These are phyloP conservation scores for Lagorchestes hirsutus DNA, from an alignment of 2,797 vertebrate genomes.

Conservation along the genomic window DNA sequence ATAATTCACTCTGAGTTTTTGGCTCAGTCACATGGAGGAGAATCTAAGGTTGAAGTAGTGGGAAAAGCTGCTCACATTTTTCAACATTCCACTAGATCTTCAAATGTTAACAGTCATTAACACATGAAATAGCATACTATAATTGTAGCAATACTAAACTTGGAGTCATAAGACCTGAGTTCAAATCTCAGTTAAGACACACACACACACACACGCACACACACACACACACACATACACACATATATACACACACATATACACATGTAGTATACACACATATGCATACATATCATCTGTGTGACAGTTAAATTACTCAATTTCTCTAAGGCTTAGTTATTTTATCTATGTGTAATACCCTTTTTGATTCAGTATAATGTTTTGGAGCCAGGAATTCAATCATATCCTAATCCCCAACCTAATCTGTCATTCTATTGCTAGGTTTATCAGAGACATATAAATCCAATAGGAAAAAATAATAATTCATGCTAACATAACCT, in stretches of 20 bases:
- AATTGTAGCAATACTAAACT: neutral
- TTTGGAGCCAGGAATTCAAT: neutral
- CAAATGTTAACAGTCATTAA: neutral
- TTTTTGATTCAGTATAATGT: neutral
- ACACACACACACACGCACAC: too few relatives aligned
- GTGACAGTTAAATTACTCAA: neutral
- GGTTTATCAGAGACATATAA: neutral
- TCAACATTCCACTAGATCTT: neutral
- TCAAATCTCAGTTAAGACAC: neutral
- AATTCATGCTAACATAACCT: neutral
- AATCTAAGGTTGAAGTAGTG: neutral
- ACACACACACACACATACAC: too few relatives aligned
- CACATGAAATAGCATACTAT: neutral
- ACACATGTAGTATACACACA: too few relatives aligned
- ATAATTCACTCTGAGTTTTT: neutral
- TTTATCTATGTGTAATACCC: neutral
- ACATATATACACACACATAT: too few relatives aligned
- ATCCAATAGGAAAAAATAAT: neutral
- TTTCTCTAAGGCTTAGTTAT: neutral
- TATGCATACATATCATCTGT: neutral
- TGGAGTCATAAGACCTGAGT: neutral
- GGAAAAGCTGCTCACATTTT: neutral
- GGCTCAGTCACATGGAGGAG: neutral
- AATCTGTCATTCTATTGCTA: neutral
- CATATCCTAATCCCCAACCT: neutral